Conservation (phyloP, 1,140 invertebrate genomes). For the Armadillidium nasatum region DNA sequence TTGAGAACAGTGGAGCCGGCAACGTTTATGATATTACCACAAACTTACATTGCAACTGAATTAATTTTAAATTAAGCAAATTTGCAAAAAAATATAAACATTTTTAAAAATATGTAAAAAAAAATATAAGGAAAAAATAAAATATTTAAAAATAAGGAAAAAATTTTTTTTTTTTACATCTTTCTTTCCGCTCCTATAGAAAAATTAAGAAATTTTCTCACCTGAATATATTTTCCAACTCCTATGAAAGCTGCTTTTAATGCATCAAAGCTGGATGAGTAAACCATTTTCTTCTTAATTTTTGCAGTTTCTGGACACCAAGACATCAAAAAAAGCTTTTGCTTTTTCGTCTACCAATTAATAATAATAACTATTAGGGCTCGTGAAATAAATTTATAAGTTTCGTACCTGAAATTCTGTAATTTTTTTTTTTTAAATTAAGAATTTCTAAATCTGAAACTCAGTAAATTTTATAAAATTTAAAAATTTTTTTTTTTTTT, state of each 20-base stretch:
- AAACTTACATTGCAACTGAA: no score
- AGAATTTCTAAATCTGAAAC: no score
- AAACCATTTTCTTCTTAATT: slow-evolving; percentile 99
- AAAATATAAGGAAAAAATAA: not conserved
- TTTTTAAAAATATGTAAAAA: not conserved
- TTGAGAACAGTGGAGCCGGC: no score
- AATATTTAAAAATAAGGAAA: not conserved
- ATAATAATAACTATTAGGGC: no score
- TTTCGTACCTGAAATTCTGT: no score
- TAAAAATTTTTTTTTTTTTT: no score
- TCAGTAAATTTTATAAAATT: no score
- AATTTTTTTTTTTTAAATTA: no score
- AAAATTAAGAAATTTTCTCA: slow-evolving; percentile 38
- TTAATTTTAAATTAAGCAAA: not conserved
- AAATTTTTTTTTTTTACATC: no score
- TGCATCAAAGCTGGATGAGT: slow-evolving; percentile 93
- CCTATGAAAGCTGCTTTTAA: slow-evolving; percentile 91
- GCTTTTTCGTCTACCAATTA: slow-evolving; percentile 63
- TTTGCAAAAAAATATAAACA: slow-evolving; percentile 7
- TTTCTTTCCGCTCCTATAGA: no score
- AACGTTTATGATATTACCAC: no score
- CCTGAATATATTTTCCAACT: slow-evolving; percentile 93
- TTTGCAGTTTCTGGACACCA: slow-evolving; percentile 96
- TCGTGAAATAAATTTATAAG: no score
- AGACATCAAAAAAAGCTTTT: slow-evolving; percentile 91